Percentiles rank a stretch among this genome's conserved stretches.
Evolutionary conservation across 2,797 vertebrate genomes (phyloP).

Genomic region (Orientallactaga sibirica): DNA sequence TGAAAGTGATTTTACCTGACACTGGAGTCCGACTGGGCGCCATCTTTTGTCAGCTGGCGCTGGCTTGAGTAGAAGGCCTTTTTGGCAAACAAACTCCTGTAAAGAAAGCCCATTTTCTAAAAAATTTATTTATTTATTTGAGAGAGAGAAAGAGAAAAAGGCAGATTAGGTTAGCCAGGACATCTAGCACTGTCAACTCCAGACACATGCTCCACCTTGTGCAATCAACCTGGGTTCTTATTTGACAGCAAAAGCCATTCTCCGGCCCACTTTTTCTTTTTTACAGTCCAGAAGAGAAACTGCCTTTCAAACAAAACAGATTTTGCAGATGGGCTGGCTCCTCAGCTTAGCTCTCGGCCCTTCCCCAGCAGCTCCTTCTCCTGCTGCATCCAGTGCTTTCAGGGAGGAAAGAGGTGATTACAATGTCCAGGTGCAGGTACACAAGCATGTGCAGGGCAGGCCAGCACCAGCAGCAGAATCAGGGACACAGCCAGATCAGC

Average conservation of each 20-base stretch:
- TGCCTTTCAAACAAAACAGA: too few relatives aligned
- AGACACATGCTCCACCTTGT: too few relatives aligned
- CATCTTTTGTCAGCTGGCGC: constrained; percentile 71
- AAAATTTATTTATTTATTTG: too few relatives aligned
- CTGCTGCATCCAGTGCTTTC: constrained; percentile 80
- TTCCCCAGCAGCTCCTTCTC: constrained; percentile 88
- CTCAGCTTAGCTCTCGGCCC: constrained; percentile 85
- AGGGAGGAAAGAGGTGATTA: constrained; percentile 91
- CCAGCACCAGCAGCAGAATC: constrained; percentile 95
- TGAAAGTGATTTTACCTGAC: constrained; percentile 81
- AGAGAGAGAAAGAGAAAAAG: too few relatives aligned
- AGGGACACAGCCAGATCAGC: constrained; percentile 94
- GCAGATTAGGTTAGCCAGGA: too few relatives aligned
- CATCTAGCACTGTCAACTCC: too few relatives aligned
- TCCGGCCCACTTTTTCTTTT: too few relatives aligned
- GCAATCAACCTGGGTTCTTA: too few relatives aligned
- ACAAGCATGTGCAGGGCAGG: constrained; percentile 96
- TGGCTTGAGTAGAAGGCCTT: neutral
- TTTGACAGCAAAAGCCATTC: too few relatives aligned
- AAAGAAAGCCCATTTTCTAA: neutral
- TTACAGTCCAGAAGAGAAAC: too few relatives aligned
- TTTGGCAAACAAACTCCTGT: neutral
- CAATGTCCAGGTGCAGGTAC: constrained; percentile 95
- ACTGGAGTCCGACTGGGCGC: too few relatives aligned
- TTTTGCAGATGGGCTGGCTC: constrained; percentile 84